Conservation (phyloP, 2,888 invertebrate species). For the Phortica okadai region DNA sequence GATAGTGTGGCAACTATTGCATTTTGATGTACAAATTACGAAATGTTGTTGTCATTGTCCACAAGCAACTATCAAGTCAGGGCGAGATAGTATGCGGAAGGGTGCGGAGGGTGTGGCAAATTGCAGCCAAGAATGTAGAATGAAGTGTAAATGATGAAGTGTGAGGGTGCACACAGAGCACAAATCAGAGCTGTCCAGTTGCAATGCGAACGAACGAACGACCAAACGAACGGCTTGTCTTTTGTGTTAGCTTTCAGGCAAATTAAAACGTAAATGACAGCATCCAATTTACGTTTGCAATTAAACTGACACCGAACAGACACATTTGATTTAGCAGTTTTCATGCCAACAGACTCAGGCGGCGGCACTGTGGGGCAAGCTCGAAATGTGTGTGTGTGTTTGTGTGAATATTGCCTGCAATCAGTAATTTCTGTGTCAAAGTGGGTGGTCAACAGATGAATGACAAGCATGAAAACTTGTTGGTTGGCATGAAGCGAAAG, state of each 20-base stretch:
- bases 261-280: slow-evolving; percentile 70
- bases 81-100: too few relatives aligned
- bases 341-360: background rate
- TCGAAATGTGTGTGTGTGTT: background rate
- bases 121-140: background rate
- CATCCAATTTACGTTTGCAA: slow-evolving; percentile 73
- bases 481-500: too few relatives aligned
- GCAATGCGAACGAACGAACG: background rate
- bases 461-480: too few relatives aligned
- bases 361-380: background rate
- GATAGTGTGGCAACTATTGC: slow-evolving; percentile 31
- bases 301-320: slow-evolving; percentile 73
- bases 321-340: slow-evolving; percentile 67
- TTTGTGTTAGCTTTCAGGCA: slow-evolving; percentile 47
- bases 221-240: background rate
- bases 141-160: too few relatives aligned
- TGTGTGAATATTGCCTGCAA: too few relatives aligned
- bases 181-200: background rate
- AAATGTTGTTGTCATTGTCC: slow-evolving; percentile 32
- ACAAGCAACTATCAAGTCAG: background rate
- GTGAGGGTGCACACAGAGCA: too few relatives aligned
- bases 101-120: too few relatives aligned
- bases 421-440: too few relatives aligned
- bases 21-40: slow-evolving; percentile 35
- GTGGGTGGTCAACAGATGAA: too few relatives aligned